Evolutionary conservation across 2,113 vertebrate species (phyloP).

Genomic region (Sorex fumeus): DNA sequence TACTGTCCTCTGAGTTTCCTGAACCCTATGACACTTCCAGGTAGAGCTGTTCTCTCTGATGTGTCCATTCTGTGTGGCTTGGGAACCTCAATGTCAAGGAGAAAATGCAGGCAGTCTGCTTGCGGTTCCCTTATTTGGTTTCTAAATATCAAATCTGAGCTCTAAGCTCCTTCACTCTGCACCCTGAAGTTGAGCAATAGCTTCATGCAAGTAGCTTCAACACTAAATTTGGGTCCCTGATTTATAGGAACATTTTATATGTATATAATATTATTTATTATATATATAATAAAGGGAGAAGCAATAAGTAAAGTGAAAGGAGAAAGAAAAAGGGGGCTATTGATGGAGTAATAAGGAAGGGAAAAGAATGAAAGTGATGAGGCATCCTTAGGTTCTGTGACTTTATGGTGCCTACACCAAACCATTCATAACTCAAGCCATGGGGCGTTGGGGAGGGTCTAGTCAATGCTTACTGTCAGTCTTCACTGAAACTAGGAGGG

Average conservation of each 20-base stretch:
- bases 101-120: background rate
- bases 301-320: accelerated
- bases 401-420: background rate
- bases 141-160: background rate
- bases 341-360: too few relatives aligned
- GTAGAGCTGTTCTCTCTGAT: too few relatives aligned
- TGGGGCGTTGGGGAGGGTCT: background rate
- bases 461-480: background rate
- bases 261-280: too few relatives aligned
- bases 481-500: too few relatives aligned
- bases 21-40: too few relatives aligned
- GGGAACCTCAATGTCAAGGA: background rate
- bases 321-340: accelerated
- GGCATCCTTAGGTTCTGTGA: background rate
- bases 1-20: too few relatives aligned
- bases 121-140: background rate
- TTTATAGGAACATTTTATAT: too few relatives aligned
- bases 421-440: background rate
- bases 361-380: too few relatives aligned
- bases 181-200: background rate
- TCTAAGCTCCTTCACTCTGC: too few relatives aligned
- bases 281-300: background rate
- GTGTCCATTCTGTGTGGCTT: background rate
- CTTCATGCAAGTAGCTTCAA: background rate
- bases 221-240: too few relatives aligned